Conservation (phyloP, 2,888 invertebrate genomes). For the Leptopilina syphax region DNA sequence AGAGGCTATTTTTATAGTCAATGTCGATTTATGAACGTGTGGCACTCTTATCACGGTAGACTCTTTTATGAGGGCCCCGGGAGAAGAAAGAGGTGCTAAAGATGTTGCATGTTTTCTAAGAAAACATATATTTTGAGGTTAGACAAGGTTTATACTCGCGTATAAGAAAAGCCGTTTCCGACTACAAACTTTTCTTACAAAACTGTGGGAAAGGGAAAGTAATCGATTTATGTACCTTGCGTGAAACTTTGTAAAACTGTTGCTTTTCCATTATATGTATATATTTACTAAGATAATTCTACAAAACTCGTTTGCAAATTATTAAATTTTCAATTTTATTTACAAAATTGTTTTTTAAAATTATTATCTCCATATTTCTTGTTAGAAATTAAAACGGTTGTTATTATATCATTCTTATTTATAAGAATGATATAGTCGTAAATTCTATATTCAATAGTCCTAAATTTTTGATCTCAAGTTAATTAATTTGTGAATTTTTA, state of each 20-base stretch:
- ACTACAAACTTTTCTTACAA: not conserved
- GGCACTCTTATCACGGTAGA: slow-evolving; percentile 15
- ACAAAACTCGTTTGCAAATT: too few relatives aligned
- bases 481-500: too few relatives aligned
- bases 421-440: too few relatives aligned
- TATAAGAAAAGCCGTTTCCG: slow-evolving; percentile 19
- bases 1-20: slow-evolving; percentile 11
- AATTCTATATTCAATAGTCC: too few relatives aligned
- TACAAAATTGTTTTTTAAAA: not conserved
- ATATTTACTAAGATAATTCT: not conserved
- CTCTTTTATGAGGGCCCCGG: slow-evolving; percentile 22
- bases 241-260: slow-evolving; percentile 5
- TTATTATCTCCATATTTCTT: not conserved
- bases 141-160: slow-evolving; percentile 39
- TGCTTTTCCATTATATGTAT: not conserved
- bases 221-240: slow-evolving; percentile 55
- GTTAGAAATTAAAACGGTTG: not conserved
- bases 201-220: slow-evolving; percentile 41
- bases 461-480: too few relatives aligned
- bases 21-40: slow-evolving; percentile 15
- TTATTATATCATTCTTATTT: too few relatives aligned
- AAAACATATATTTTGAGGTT: slow-evolving; percentile 44
- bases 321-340: not conserved
- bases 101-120: slow-evolving; percentile 50
- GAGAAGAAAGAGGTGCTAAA: slow-evolving; percentile 32